Evolutionary conservation across 1,140 invertebrate genomes (phyloP), one percentile per base, ranked within the genome.

Genomic region (Drosophila elegans): DNA sequence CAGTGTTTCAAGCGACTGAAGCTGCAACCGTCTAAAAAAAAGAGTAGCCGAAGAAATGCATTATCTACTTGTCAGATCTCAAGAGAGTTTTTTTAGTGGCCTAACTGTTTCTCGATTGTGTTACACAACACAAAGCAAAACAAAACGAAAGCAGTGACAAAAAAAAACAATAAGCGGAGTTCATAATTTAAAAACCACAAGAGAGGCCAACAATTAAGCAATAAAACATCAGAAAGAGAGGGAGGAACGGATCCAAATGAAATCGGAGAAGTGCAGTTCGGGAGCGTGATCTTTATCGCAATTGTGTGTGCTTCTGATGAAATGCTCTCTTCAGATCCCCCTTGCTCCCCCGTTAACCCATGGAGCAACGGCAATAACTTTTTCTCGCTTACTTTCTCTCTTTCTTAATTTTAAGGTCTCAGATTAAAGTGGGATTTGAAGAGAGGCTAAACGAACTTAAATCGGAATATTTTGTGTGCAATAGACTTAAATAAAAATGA

Each of bases 121-220:
- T 83, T 83, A 89, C 68, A 89, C 80, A 79, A 88, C 80, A 62
- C 42, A 60, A 38, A 51, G 51, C 48, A 54, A 62, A 36, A 52
- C 55, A 68, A 69, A 84, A 66, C 64, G 71, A 69, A 77, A n/a
- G 56, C 55, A 64, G 61, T 66, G 61, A 75, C 46, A 63, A 51
- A 29, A 25, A 61, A 48, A n/a, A 41, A 46, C 41, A 51, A 46
- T n/a, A 72, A 38, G 56, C 63, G 38, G 44, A 49, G 72, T 51
- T 74, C 59, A 61, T 74, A 72, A 73, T 42, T 74, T 51, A 74
- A 75, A 75, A 79, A 71, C 63, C 60, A 80, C 73, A 78, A 69
- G 46, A 73, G 39, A 66, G 56, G 57, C 41, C 57, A 78, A 84
- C 84, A 90, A 89, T 89, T 89, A 84, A 89, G 84, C 84, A 89